These are phyloP conservation scores for Holothuria glaberrima DNA, from an alignment of 35 echinoderm and acorn worm genomes.

Conservation along the genomic window DNA sequence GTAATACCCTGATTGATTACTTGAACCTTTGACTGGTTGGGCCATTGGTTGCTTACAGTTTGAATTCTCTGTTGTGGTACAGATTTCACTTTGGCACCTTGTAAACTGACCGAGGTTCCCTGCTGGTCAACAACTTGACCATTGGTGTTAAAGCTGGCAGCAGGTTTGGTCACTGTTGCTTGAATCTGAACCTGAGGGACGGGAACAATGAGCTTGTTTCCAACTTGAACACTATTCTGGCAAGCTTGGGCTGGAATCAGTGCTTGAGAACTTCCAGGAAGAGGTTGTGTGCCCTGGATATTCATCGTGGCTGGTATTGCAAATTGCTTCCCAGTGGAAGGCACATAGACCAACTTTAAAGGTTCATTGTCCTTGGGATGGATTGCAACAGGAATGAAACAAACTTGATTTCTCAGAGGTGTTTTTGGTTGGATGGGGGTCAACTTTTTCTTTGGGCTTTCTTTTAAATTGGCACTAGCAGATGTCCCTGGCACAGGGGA, in stretches of 20 bases:
- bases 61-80: background rate
- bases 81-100: slow-evolving; percentile 39
- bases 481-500: slow-evolving; percentile 30
- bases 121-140: slow-evolving; percentile 5
- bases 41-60: slow-evolving; percentile 31
- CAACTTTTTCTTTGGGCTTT: slow-evolving; percentile 87
- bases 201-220: slow-evolving; percentile 47
- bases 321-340: background rate
- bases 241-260: slow-evolving; percentile 48
- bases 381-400: slow-evolving; percentile 44
- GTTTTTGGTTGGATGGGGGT: slow-evolving; percentile 95
- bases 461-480: slow-evolving; percentile 60
- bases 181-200: slow-evolving; percentile 20
- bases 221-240: slow-evolving; percentile 12
- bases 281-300: slow-evolving; percentile 43
- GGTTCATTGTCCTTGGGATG: slow-evolving; percentile 51
- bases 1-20: slow-evolving; percentile 1
- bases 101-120: slow-evolving; percentile 20
- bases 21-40: background rate
- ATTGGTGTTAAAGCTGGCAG: slow-evolving; percentile 33
- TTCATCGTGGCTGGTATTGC: slow-evolving; percentile 40
- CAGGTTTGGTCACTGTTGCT: background rate
- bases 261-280: slow-evolving; percentile 50
- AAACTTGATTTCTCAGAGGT: slow-evolving; percentile 57
- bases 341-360: slow-evolving; percentile 53